Base-by-base conservation (phyloP, 2,888 invertebrate species). In the Lasioglossum malachurum region DNA sequence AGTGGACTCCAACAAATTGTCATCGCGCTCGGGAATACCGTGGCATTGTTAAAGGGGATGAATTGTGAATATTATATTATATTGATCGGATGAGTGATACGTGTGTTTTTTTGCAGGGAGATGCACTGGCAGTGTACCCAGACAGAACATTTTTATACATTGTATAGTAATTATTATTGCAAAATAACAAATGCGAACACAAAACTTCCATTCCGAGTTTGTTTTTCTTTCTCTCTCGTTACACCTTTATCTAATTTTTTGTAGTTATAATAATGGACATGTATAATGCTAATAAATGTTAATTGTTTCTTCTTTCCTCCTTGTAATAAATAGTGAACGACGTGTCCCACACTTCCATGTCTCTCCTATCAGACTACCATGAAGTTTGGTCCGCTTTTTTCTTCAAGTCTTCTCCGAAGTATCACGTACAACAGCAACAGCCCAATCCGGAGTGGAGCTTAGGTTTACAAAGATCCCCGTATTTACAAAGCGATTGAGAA, bases 211-310 rank as follows among this genome's bases (percentile, higher is more conserved):
- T 91, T 87, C 84, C 75, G 83, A 92, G 88, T 71, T 38, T 87
- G 88, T 89, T 84, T 92, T 92, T 92, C 87, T 89, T 92, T 90
- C 87, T 84, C 60, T 91, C 60, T 91, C 89, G 86, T 91, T 90
- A 91, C 90, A 92, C 87, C 89, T 92, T 86, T 92, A 88, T 87
- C 89, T 92, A 91, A 92, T 92, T 93, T 92, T 93, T 90, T 91
- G 88, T 90, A 90, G 92, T 92, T 69, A 92, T 91, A 90, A 92
- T 93, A 92, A 92, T 89, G 91, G 92, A 38, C 90, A 91, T 92
- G 91, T 93, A 91, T 93, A 92, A 93, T 91, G 90, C 92, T 94
- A 94, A 94, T 94, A 93, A 94, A 94, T 94, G 93, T 94, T 93
- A 92, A 93, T 69, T 94, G 92, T 94, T 93, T 93, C 92, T 93